These are phyloP conservation scores for Parauchenoglanis ngamensis DNA, from an alignment of 2,797 vertebrate species.

Conservation along the genomic window DNA sequence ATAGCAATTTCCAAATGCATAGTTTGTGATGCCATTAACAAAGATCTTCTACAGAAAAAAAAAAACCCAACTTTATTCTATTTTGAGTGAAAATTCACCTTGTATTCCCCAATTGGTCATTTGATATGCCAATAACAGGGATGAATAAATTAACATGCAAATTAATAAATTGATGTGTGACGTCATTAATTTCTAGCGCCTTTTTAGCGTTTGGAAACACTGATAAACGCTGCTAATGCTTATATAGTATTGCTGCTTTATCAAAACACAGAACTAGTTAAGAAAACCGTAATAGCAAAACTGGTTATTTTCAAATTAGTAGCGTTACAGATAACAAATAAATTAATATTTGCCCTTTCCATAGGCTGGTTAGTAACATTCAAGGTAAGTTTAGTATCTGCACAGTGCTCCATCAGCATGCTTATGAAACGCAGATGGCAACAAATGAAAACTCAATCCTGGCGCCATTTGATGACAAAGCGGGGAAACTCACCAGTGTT, in stretches of 20 bases:
- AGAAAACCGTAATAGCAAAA: background rate
- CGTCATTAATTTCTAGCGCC: background rate
- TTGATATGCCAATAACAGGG: background rate
- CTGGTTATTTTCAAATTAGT: background rate
- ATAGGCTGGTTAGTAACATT: conserved; percentile 56
- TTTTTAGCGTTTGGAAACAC: background rate
- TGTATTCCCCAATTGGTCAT: background rate
- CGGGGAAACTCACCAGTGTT: conserved; percentile 80
- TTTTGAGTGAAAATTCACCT: background rate
- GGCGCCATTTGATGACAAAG: conserved; percentile 64
- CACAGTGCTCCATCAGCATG: conserved; percentile 30
- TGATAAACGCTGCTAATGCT: background rate
- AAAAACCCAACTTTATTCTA: background rate
- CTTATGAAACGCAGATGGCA: conserved; percentile 40
- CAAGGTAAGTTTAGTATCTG: conserved; percentile 26
- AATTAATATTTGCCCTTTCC: background rate
- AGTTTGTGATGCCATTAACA: background rate
- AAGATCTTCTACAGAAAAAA: background rate
- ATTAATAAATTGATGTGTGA: background rate
- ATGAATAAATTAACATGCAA: background rate
- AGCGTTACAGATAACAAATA: background rate
- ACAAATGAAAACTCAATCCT: conserved; percentile 44
- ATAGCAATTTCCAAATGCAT: too few species aligned
- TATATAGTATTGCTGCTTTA: background rate
- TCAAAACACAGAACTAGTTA: background rate